Evolutionary conservation across 2,113 vertebrate species (phyloP), one percentile per base, ranked within the genome.

Genomic region (Murina feae): DNA sequence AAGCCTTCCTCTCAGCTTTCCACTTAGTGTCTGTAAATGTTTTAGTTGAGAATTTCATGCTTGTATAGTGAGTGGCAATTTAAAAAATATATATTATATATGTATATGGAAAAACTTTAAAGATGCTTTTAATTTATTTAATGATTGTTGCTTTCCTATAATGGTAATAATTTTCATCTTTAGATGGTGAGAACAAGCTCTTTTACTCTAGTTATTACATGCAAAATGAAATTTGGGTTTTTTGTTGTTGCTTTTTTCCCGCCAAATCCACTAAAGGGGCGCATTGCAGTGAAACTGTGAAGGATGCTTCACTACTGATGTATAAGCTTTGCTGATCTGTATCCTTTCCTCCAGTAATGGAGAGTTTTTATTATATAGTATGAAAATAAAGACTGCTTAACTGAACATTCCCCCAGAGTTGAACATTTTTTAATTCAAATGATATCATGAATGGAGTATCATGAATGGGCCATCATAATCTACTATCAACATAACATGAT

Each of bases 71-170:
- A 74, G 98, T 97, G 97, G 98, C 97, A 97, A 81, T 97, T 96
- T 42, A n/a, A 98, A 97, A 94, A 49, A 93, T 82, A 94, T 96
- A 95, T 97, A 97, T 96, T 87, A 83, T 96, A 95, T 96, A 98
- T 99, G 98, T 99, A 99, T 99, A 98, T 99, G 98, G 98, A 98
- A 99, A 98, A 99, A 98, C 96, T 98, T 97, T 98, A 98, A 97
- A 98, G 97, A 98, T 98, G 97, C 98, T 98, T 98, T 98, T 98
- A 99, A 99, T 99, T 99, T 99, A 99, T 99, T 99, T 98, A 98
- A 96, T 98, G 94, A 98, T 98, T 97, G 94, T 97, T 98, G 96
- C 97, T 88, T 98, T 98, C 97, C 95, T 97, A 93, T 97, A 93
- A 63, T 81, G 92, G 72, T 94, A 81, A 90, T 83, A 79, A 93